These are phyloP conservation scores for Balaeniceps rex DNA, from an alignment of 2,113 vertebrate genomes.

Conservation along the genomic window DNA sequence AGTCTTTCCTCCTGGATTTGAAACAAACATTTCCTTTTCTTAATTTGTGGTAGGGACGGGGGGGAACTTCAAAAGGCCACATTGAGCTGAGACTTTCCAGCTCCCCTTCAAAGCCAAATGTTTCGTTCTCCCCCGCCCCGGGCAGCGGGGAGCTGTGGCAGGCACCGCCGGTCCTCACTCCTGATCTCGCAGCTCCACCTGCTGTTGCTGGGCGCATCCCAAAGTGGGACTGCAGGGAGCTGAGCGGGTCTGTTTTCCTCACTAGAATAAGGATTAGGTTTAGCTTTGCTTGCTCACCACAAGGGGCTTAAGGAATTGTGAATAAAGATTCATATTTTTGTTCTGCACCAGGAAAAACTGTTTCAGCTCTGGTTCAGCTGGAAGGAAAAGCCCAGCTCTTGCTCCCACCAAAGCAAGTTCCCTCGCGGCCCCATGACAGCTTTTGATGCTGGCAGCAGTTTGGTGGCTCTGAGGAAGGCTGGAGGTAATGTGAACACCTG, in stretches of 20 bases:
- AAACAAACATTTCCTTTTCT: not conserved
- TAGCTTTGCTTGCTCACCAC: not conserved
- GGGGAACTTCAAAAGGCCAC: not conserved
- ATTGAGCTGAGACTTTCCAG: fast-evolving
- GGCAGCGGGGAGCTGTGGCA: not conserved
- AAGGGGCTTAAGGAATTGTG: not conserved
- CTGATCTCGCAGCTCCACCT: constrained; percentile 48
- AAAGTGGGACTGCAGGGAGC: not conserved
- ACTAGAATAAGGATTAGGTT: fast-evolving
- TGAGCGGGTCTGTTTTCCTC: fast-evolving
- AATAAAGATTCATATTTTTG: not conserved
- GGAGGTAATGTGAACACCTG: not conserved
- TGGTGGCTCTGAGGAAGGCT: not conserved
- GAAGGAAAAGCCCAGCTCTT: not conserved
- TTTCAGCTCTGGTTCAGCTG: not conserved
- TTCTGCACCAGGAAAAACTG: not conserved
- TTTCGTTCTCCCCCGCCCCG: fast-evolving
- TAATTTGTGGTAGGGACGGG: not conserved
- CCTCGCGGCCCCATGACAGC: fast-evolving
- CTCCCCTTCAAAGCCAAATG: fast-evolving
- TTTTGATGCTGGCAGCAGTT: not conserved
- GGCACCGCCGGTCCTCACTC: not conserved
- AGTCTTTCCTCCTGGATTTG: not conserved
- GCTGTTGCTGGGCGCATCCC: not conserved
- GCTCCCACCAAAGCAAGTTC: not conserved